Evolutionary conservation across 1,140 invertebrate genomes (phyloP).

Genomic region (Cotesia typhae): DNA sequence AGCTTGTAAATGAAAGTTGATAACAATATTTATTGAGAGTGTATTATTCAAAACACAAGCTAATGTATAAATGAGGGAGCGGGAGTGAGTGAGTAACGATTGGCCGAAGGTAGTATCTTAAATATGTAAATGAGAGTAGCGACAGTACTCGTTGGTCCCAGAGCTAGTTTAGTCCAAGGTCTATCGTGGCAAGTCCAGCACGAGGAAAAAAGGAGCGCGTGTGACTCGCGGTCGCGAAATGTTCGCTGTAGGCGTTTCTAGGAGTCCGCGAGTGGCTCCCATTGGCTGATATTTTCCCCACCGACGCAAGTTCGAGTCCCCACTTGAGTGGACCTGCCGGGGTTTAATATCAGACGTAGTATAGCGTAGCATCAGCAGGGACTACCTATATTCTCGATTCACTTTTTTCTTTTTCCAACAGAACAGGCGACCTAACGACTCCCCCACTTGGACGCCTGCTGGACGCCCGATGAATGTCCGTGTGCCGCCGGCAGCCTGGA

Average conservation of each 20-base stretch:
- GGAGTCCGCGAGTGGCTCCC: constrained; percentile 30
- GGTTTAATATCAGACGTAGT: constrained; percentile 46
- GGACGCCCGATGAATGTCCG: constrained; percentile 49
- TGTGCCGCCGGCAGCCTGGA: constrained; percentile 50
- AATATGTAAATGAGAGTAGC: constrained; percentile 6
- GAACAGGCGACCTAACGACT: constrained; percentile 43
- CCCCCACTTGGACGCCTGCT: constrained; percentile 49
- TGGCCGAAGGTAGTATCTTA: background rate
- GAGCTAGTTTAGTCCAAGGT: constrained; percentile 1
- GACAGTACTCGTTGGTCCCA: background rate
- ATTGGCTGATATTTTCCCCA: constrained; percentile 41
- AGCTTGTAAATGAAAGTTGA: no score
- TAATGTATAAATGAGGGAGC: background rate
- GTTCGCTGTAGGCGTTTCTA: constrained; percentile 44
- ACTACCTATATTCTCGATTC: constrained; percentile 46
- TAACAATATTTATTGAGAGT: no score
- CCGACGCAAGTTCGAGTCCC: constrained; percentile 40
- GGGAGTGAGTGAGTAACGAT: constrained; percentile 3
- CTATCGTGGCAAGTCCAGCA: background rate
- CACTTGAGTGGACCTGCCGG: constrained; percentile 42
- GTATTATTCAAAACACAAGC: no score
- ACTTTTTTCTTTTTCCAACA: constrained; percentile 29
- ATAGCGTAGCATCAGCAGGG: constrained; percentile 32
- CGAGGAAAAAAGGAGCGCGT: constrained; percentile 47
- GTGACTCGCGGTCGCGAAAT: constrained; percentile 49